Evolutionary conservation across 2,888 invertebrate genomes (phyloP), one percentile per base, ranked within the genome.

Genomic region (Zelleria hepariella): DNA sequence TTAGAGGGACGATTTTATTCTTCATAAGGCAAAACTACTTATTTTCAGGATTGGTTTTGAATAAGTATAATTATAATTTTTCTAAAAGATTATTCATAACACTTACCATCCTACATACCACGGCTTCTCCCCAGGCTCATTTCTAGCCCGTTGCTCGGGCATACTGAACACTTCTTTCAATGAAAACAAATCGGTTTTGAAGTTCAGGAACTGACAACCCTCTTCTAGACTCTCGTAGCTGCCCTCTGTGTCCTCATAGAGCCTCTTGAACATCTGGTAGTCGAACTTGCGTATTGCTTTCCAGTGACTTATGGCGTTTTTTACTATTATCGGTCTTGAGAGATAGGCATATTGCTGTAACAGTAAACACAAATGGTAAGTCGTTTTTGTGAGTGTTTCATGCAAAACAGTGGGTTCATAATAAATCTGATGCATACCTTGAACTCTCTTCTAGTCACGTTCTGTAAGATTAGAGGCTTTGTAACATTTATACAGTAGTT

Each of bases 91-190:
- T 2, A 23, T 7, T 48, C 56, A 61, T n/a, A n/a, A n/a, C n/a
- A 87, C 92, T 90, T 86, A 95, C 96, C 96, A 96, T 66, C 97
- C 97, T 54, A 97, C 94, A 86, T 97, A 97, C 96, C 96, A 97
- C 1, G 95, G 92, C 59, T 91, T 84, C 68, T 93, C 89, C 1
- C 92, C 91, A 15, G 86, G 86, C 47, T 90, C 83, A 79, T 93
- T 91, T 26, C 77, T 82, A 5, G 93, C 92, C 71, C 95, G 90
- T 58, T 89, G 89, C 54, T 90, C 80, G 5, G 93, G 90, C 95
- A 95, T 95, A 62, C 90, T 86, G 72, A 97, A 94, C 10, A 96
- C 95, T 74, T 96, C 94, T 62, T 90, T 86, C 60, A 97, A 75
- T 25, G 92, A 91, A 67, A 93, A 92, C 68, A 96, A 92, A 77